Base-by-base conservation (phyloP, 2,113 vertebrate genomes). In the Brachyhypopomus occidentalis region DNA sequence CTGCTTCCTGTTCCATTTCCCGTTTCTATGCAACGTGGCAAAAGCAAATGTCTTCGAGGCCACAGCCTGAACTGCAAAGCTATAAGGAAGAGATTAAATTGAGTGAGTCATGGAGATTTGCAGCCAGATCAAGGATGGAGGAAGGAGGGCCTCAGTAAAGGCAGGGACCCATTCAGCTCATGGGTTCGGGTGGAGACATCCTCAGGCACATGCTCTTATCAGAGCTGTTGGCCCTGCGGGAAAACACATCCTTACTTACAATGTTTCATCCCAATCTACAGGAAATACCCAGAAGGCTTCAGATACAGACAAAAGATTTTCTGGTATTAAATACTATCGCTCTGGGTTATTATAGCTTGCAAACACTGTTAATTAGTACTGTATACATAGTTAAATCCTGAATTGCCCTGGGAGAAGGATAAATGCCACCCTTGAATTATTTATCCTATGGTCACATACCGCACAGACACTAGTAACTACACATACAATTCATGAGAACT, bases 151-250 rank as follows among this genome's bases (percentile, higher is more conserved):
- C 27, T 22, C 41, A 66, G 56, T 56, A 41, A 74, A 38, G 79
- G 60, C 25, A 74, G 41, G 23, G 66, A 17, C 72, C 38, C 72
- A 75, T 55, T 48, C 16, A 56, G 45, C 4, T 11, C 52, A 75
- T 45, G 52, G 45, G 30, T 60, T 23, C 55, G 81, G 84, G 84
- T 86, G 81, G 62, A 72, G 70, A 78, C 38, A 41, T 77, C 76
- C 79, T 84, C 20, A 66, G 80, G 80, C 77, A 66, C n/a, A 66
- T 64, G 74, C 55, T 80, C 22, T 83, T 74, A 83, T 78, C 74
- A 23, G 30, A 16, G 45, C 7, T 63, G n/a, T 69, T 30, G 12
- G 69, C 38, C 71, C 30, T 70, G 48, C 12, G 78, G 69, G 74
- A 77, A 23, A 71, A 16, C 62, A 75, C 71, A 62, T 79, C 41